A percentile compares a stretch with the other conserved stretches of the same genome.
Conservation (phyloP, 2,888 invertebrate species). For the Schizotus pectinicornis region DNA sequence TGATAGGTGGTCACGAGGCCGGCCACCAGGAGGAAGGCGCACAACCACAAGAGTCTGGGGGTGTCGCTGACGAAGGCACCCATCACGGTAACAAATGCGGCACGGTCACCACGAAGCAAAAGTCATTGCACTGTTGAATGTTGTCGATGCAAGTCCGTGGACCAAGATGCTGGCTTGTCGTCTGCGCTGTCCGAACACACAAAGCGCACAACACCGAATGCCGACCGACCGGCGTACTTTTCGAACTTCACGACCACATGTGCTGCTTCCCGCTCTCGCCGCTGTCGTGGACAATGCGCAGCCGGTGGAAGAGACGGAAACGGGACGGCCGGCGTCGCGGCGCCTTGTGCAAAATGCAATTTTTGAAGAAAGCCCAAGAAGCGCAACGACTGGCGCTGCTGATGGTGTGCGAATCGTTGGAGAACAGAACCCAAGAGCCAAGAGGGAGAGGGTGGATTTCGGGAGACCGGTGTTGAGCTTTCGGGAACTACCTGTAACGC, state of each 20-base stretch:
- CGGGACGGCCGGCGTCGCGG: too few species aligned
- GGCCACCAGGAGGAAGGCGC: conserved; percentile 31
- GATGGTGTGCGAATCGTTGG: too few species aligned
- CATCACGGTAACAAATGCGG: conserved; percentile 24
- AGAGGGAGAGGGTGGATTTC: too few species aligned
- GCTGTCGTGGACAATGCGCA: conserved; percentile 1
- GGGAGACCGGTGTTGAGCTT: too few species aligned
- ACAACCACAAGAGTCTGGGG: conserved; percentile 38
- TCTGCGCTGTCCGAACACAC: conserved; percentile 26
- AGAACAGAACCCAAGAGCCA: too few species aligned
- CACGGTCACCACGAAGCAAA: conserved; percentile 25
- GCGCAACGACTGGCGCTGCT: too few species aligned
- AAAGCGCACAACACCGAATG: conserved; percentile 32
- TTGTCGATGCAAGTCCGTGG: conserved; percentile 10
- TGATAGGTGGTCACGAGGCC: conserved; percentile 34
- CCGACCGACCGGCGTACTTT: conserved; percentile 24
- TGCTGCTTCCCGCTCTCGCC: conserved; percentile 24
- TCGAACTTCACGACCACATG: conserved; percentile 29
- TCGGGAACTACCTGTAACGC: too few species aligned
- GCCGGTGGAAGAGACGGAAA: too few species aligned
- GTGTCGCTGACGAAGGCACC: conserved; percentile 35
- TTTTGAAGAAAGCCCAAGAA: too few species aligned
- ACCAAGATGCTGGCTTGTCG: conserved; percentile 24
- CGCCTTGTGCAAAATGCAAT: too few species aligned
- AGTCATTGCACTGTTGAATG: conserved; percentile 27